Percentiles rank a stretch among this genome's conserved stretches.
These are phyloP conservation scores for Protobothrops mucrosquamatus DNA, from an alignment of 2,113 vertebrate species.

Conservation along the genomic window DNA sequence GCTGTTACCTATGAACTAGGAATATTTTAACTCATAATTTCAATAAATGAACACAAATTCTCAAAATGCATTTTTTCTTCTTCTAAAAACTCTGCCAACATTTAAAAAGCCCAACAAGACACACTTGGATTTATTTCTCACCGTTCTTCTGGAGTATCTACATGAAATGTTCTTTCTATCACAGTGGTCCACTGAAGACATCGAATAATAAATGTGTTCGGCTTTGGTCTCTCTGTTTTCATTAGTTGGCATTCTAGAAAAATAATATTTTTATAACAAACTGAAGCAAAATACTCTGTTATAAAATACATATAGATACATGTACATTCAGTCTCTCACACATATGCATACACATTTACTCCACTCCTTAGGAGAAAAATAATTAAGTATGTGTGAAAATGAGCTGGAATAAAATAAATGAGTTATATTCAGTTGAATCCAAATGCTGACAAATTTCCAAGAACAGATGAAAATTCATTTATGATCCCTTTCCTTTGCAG, in stretches of 20 bases:
- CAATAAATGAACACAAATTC: conserved; percentile 31
- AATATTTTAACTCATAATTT: conserved; percentile 39
- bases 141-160: conserved; percentile 95
- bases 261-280: conserved; percentile 45
- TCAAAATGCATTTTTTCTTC: conserved; percentile 11
- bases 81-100: rapidly evolving
- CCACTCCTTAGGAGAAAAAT: not conserved
- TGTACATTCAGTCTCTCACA: not conserved
- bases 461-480: not conserved
- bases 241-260: conserved; percentile 94
- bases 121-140: conserved; percentile 59
- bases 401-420: not conserved
- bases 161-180: conserved; percentile 96
- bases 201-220: conserved; percentile 97
- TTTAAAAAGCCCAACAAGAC: conserved; percentile 6
- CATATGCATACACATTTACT: not conserved
- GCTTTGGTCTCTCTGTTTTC: conserved; percentile 98
- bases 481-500: not conserved
- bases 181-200: conserved; percentile 98
- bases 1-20: conserved; percentile 5
- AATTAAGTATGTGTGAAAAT: not conserved
- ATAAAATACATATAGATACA: conserved; percentile 19
- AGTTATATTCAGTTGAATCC: not conserved
- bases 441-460: not conserved
- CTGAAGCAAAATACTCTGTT: conserved; percentile 11